Evolutionary conservation across 2,888 invertebrate genomes (phyloP).

Genomic region (Cheilosia grossa): DNA sequence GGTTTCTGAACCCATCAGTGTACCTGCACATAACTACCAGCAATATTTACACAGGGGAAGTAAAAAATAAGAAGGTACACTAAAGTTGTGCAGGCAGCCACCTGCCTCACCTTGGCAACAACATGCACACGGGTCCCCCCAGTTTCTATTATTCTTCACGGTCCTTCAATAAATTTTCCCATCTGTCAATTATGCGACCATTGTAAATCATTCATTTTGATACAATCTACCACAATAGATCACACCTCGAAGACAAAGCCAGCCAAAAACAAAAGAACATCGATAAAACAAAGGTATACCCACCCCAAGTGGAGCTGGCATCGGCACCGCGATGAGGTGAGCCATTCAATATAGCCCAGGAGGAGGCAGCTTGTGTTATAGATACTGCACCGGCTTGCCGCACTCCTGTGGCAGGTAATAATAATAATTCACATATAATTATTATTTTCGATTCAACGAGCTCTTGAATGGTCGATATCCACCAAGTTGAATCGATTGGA

Average conservation of each 20-base stretch:
- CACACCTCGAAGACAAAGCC: constrained; percentile 72
- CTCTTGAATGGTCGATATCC: constrained; percentile 31
- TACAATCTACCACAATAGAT: constrained; percentile 75
- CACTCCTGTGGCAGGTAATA: constrained; percentile 65
- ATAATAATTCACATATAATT: constrained; percentile 73
- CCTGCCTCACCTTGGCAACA: constrained; percentile 22
- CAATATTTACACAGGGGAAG: too few species aligned
- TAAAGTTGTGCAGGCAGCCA: constrained; percentile 28
- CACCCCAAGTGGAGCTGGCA: constrained; percentile 45
- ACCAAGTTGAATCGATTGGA: not conserved
- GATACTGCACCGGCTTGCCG: constrained; percentile 43
- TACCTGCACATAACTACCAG: too few species aligned
- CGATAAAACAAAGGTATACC: constrained; percentile 46
- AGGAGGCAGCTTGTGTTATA: constrained; percentile 48
- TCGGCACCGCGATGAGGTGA: constrained; percentile 15
- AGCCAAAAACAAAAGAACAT: constrained; percentile 26
- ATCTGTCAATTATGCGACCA: constrained; percentile 77
- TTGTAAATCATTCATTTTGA: constrained; percentile 77
- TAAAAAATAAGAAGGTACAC: not conserved
- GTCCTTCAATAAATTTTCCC: constrained; percentile 76
- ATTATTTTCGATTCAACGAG: constrained; percentile 65
- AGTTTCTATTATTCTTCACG: constrained; percentile 48
- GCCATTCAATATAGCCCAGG: constrained; percentile 11
- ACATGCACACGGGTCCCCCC: not conserved
- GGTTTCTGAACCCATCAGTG: too few species aligned